A percentile compares a stretch with the other conserved stretches of the same genome.
Evolutionary conservation across 2,888 invertebrate species (phyloP).

Genomic region (Escarpia spicata): DNA sequence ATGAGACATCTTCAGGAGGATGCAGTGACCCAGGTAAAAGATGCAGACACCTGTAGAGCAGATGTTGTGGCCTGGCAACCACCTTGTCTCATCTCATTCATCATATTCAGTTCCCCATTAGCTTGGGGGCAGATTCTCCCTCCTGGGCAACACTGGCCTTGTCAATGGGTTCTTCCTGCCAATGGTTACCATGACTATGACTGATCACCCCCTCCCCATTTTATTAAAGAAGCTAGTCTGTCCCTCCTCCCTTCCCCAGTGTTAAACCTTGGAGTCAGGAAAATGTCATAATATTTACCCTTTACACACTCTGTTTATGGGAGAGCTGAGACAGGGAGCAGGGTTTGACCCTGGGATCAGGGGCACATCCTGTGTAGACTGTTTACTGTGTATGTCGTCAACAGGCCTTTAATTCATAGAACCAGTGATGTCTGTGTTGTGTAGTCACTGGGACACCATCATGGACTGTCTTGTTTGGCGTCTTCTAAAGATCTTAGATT

Average conservation of each 20-base stretch:
- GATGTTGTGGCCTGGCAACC: not conserved
- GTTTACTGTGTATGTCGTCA: not conserved
- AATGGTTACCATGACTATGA: not conserved
- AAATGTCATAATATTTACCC: not conserved
- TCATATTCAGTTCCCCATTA: not conserved
- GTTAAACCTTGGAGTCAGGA: not conserved
- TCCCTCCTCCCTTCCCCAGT: not conserved
- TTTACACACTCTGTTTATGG: not conserved
- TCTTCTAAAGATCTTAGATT: too few species aligned
- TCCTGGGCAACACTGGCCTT: not conserved
- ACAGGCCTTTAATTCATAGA: not conserved
- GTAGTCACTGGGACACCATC: not conserved
- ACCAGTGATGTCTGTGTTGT: not conserved
- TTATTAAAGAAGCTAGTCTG: not conserved
- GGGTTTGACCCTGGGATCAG: not conserved
- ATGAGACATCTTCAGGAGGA: too few species aligned
- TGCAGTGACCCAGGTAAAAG: not conserved
- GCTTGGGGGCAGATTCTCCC: not conserved
- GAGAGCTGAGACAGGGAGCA: not conserved
- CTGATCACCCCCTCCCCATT: not conserved
- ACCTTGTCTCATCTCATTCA: not conserved
- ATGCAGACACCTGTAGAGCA: not conserved
- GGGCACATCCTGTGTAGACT: not conserved
- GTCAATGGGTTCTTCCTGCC: not conserved
- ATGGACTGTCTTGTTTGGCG: not conserved